Evolutionary conservation across 2,797 vertebrate species (phyloP).

Genomic region (Champsocephalus gunnari): DNA sequence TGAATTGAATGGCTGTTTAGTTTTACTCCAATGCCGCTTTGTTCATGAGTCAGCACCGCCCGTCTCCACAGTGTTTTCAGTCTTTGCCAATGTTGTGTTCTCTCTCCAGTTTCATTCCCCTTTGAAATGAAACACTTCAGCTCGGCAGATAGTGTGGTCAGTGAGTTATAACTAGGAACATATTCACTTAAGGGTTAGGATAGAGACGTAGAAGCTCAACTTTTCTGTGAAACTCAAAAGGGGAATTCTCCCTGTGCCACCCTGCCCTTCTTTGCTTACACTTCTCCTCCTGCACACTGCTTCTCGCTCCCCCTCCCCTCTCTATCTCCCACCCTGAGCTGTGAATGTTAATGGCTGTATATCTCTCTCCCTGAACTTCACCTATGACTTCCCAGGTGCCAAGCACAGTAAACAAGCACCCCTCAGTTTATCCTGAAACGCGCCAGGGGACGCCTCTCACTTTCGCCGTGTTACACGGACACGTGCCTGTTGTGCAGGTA

Average conservation of each 20-base stretch:
- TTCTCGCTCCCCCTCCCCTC: slow-evolving; percentile 48
- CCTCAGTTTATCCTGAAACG: slow-evolving; percentile 99
- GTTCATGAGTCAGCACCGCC: slow-evolving; percentile 62
- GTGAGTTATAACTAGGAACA: slow-evolving; percentile 40
- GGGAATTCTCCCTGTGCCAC: slow-evolving; percentile 61
- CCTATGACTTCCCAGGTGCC: slow-evolving; percentile 93
- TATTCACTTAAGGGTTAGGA: slow-evolving; percentile 3
- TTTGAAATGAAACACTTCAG: slow-evolving; percentile 62
- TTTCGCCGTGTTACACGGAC: slow-evolving; percentile 99
- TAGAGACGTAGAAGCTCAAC: slow-evolving; percentile 29
- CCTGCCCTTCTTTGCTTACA: slow-evolving; percentile 49
- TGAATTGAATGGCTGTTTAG: slow-evolving; percentile 20
- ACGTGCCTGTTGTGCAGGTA: slow-evolving; percentile 99
- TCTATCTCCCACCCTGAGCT: slow-evolving; percentile 65
- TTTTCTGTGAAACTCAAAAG: slow-evolving; percentile 56
- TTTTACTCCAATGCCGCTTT: slow-evolving; percentile 50
- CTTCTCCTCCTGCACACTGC: slow-evolving; percentile 67
- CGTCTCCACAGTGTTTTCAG: slow-evolving; percentile 51
- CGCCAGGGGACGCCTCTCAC: slow-evolving; percentile 99
- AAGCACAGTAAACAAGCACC: slow-evolving; percentile 98
- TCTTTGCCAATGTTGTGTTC: slow-evolving; percentile 60
- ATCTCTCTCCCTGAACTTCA: slow-evolving; percentile 84
- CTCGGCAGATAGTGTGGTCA: slow-evolving; percentile 44
- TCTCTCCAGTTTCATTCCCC: slow-evolving; percentile 62
- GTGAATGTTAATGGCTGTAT: slow-evolving; percentile 82